These are phyloP conservation scores for Pachliopta kotzebuea DNA, from an alignment of 2,888 invertebrate species.

Conservation along the genomic window DNA sequence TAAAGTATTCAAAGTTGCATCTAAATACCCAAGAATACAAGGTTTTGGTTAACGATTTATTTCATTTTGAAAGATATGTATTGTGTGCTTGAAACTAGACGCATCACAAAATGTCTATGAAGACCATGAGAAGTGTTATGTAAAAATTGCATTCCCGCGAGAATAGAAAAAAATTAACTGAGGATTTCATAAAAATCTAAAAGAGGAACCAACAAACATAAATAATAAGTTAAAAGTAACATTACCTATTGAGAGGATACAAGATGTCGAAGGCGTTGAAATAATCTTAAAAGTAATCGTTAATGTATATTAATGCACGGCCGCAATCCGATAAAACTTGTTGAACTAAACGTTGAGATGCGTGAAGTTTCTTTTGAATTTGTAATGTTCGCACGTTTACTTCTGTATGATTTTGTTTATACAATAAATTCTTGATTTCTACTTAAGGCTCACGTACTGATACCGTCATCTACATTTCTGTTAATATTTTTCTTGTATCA, in stretches of 20 bases:
- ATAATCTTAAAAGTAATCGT: neutral
- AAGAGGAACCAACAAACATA: too few species aligned
- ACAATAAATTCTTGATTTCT: slow-evolving; percentile 59
- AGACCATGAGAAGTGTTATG: too few species aligned
- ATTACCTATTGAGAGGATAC: neutral
- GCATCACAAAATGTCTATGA: too few species aligned
- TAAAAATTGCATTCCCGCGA: too few species aligned
- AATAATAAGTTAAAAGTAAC: neutral
- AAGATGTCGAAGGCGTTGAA: neutral
- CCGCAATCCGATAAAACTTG: slow-evolving; percentile 1
- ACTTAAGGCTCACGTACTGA: slow-evolving; percentile 55
- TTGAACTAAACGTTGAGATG: slow-evolving; percentile 9
- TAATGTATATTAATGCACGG: neutral
- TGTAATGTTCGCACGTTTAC: slow-evolving; percentile 49
- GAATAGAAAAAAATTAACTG: too few species aligned
- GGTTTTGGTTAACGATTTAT: too few species aligned
- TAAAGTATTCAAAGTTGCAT: too few species aligned
- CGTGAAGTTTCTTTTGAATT: slow-evolving; percentile 30
- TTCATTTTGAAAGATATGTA: too few species aligned
- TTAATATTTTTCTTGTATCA: slow-evolving; percentile 21
- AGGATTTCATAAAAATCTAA: too few species aligned
- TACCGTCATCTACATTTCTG: slow-evolving; percentile 32
- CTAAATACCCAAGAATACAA: too few species aligned
- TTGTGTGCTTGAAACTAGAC: too few species aligned
- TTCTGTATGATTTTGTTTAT: slow-evolving; percentile 68